Base-by-base conservation (phyloP, 2,888 invertebrate genomes). In the Tridacna crocea region DNA sequence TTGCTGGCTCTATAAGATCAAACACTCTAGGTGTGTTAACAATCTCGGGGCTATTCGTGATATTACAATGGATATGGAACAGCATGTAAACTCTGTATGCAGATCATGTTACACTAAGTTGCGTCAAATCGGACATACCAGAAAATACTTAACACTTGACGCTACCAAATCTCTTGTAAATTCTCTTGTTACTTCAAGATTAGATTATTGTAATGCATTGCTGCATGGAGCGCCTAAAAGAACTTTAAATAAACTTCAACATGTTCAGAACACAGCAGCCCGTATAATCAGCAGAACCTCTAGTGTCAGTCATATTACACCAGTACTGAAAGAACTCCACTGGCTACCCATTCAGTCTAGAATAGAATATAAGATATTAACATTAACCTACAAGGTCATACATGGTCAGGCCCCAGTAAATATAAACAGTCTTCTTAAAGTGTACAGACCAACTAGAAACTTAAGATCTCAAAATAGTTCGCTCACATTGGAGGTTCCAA, bases 11-110 rank as follows among this genome's bases (percentile, higher is more conserved):
- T n/a, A n/a, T 24, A 61, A 65, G 11, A 83, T 75, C 17, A 75
- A 61, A 22, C 55, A 65, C 60, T 24, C 51, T 17, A 51, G 26
- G 17, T 66, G 65, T 68, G 84, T 81, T 12, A 47, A 75, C 66
- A 84, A 81, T 47, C 77, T 79, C 58, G 75, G 79, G 65, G 81
- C 72, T 15, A 65, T 70, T 26, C 63, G 81, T 12, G 77, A 79
- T 66, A 72, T 70, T 24, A 79, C 48, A n/a, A 72, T 84, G 77
- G 58, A 77, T 68, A 76, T n/a, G n/a, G n/a, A n/a, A n/a, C n/a
- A n/a, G n/a, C n/a, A n/a, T n/a, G n/a, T n/a, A n/a, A n/a, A n/a
- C 51, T 65, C 73, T n/a, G 68, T 73, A 15, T 79, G 66, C 51
- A 27, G 75, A 79, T 77, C 77, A 4, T 73, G 79, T 47, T 80